Evolutionary conservation across 2,888 invertebrate species (phyloP), one percentile per base, ranked within the genome.

Genomic region (Belgica antarctica): DNA sequence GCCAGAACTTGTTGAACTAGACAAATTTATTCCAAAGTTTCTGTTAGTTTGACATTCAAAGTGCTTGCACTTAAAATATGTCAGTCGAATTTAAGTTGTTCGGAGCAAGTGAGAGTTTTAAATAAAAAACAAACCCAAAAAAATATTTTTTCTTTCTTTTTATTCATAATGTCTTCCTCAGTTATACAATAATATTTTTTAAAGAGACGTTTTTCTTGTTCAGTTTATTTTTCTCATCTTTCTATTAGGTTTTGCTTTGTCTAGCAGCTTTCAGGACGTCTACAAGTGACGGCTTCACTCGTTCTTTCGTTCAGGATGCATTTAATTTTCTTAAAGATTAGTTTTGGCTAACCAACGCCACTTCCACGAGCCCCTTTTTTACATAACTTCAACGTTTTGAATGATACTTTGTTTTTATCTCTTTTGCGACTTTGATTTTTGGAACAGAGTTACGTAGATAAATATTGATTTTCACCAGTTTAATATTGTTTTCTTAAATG

Each of bases 1-100:
- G 61, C n/a, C 61, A 61, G 27, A 61, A 61, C 61, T 61, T 61
- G 61, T 61, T 61, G 61, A 4, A 17, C 52, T 22, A 52, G 19
- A 19, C 17, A 52, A 52, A 7, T 22, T 3, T 52, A n/a, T n/a
- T n/a, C n/a, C n/a, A n/a, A n/a, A n/a, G n/a, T n/a, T n/a, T n/a
- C n/a, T n/a, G 27, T 61, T 61, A 25, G 27, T 61, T 61, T 24
- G n/a, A 61, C n/a, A 61, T 61, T 61, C 61, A 61, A 25, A 28
- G 15, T 28, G 24, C 17, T 19, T n/a, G 15, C 57, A 12, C 57
- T 41, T 41, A 2, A 52, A 17, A 52, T 17, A 52, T 46, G 46
- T 46, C n/a, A 46, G 46, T 7, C 10, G 52, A 52, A 8, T 22
- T 52, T 17, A 52, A 17, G 52, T 2, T 22, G 52, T 22, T 19